Evolutionary conservation across 2,888 invertebrate species (phyloP).

Genomic region (Dichetophora obliterata): DNA sequence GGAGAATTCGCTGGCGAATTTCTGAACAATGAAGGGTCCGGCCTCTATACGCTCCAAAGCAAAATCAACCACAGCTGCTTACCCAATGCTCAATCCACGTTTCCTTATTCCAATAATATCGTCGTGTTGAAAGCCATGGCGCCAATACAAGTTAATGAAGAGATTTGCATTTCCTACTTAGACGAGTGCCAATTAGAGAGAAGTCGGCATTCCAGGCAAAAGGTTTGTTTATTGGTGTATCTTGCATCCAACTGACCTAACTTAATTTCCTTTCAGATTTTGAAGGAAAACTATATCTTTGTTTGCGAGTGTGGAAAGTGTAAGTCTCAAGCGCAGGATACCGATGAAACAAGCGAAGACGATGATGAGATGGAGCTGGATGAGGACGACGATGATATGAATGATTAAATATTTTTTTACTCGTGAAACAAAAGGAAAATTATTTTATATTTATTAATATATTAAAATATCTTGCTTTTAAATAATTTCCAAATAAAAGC

Average conservation of each 20-base stretch:
- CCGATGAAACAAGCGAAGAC: constrained; percentile 88
- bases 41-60: constrained; percentile 88
- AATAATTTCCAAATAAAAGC: constrained; percentile 7
- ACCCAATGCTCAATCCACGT: constrained; percentile 89
- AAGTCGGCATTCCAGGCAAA: constrained; percentile 89
- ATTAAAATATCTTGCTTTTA: too few species aligned
- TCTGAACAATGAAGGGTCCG: constrained; percentile 93
- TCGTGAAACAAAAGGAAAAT: background rate
- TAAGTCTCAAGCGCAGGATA: constrained; percentile 78
- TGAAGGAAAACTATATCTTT: constrained; percentile 85
- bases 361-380: constrained; percentile 70
- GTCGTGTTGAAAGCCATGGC: constrained; percentile 80
- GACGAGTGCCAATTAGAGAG: constrained; percentile 85
- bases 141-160: constrained; percentile 84
- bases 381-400: constrained; percentile 57
- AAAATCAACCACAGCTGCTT: constrained; percentile 92
- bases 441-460: background rate
- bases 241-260: background rate
- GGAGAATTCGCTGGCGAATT: constrained; percentile 80
- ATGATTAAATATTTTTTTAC: constrained; percentile 36
- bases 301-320: constrained; percentile 87
- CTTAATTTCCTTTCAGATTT: constrained; percentile 61
- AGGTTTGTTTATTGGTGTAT: constrained; percentile 70
- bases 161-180: constrained; percentile 91
- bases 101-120: constrained; percentile 85